These are phyloP conservation scores for Rhabdomys dilectus DNA, from an alignment of 2,113 vertebrate species.

Conservation along the genomic window DNA sequence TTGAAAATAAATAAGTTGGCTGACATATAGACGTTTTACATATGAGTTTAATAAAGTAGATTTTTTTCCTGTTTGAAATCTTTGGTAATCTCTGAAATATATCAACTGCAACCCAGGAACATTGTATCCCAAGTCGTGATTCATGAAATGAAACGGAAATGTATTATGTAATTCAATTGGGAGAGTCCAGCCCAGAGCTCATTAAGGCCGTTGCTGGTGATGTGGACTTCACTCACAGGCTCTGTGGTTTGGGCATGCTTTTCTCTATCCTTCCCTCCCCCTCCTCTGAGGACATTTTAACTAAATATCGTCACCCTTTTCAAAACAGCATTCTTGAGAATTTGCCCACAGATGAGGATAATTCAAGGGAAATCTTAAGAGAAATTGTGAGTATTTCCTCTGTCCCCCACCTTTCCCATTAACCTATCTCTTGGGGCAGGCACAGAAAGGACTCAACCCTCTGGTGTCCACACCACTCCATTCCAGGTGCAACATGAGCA, in stretches of 20 bases:
- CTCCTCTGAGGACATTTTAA: conserved; percentile 71
- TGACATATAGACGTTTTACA: conserved; percentile 76
- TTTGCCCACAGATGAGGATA: conserved; percentile 62
- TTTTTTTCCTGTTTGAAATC: conserved; percentile 70
- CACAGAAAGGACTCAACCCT: neutral
- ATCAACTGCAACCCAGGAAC: conserved; percentile 79
- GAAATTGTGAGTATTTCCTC: conserved; percentile 1
- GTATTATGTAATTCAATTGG: conserved; percentile 72
- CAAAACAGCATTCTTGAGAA: conserved; percentile 75
- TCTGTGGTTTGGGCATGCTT: conserved; percentile 75
- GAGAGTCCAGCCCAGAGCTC: conserved; percentile 69
- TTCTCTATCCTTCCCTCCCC: conserved; percentile 52
- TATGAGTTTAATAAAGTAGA: conserved; percentile 76
- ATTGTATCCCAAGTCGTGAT: conserved; percentile 66
- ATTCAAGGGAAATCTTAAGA: conserved; percentile 52
- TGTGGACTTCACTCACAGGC: conserved; percentile 34
- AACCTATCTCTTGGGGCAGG: conserved; percentile 53
- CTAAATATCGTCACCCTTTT: conserved; percentile 75
- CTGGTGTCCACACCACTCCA: neutral
- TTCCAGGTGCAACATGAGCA: neutral
- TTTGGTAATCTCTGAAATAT: conserved; percentile 71
- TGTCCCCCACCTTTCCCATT: neutral
- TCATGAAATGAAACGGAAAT: conserved; percentile 80
- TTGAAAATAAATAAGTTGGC: conserved; percentile 67
- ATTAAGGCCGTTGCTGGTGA: conserved; percentile 68